Evolutionary conservation across 2,888 invertebrate species (phyloP).

Genomic region (Lasius platythorax): DNA sequence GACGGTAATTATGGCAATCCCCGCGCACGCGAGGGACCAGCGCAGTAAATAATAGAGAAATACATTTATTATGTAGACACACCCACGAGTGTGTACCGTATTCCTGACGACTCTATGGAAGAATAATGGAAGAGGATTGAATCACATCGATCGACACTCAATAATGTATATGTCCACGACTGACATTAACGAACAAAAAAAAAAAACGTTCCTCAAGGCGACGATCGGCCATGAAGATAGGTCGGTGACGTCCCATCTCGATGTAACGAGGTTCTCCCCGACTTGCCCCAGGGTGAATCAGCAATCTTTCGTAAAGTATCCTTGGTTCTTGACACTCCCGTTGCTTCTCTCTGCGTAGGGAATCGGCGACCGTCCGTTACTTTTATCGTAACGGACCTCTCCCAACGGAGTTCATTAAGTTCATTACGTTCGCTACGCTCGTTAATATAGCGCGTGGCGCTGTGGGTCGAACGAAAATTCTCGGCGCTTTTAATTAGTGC

Average conservation of each 20-base stretch:
- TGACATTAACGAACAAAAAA: slow-evolving; percentile 79
- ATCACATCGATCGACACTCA: slow-evolving; percentile 70
- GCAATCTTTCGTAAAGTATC: slow-evolving; percentile 63
- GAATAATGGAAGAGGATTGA: slow-evolving; percentile 60
- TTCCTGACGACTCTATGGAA: slow-evolving; percentile 13
- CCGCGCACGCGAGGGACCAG: slow-evolving; percentile 26
- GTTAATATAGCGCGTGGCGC: neutral
- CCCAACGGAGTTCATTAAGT: slow-evolving; percentile 35
- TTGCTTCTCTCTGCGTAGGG: neutral
- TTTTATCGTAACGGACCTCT: slow-evolving; percentile 11
- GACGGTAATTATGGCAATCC: slow-evolving; percentile 45
- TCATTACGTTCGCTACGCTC: slow-evolving; percentile 13
- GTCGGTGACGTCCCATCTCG: slow-evolving; percentile 75
- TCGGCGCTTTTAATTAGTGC: slow-evolving; percentile 46
- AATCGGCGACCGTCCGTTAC: slow-evolving; percentile 24
- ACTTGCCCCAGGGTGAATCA: slow-evolving; percentile 74
- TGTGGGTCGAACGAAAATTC: slow-evolving; percentile 37
- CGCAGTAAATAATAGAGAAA: slow-evolving; percentile 22
- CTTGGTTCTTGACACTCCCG: neutral
- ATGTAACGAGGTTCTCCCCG: slow-evolving; percentile 76
- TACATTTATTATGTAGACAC: slow-evolving; percentile 31
- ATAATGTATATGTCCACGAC: slow-evolving; percentile 66
- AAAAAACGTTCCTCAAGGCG: slow-evolving; percentile 71
- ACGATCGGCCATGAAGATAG: slow-evolving; percentile 73
- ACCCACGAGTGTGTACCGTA: neutral